These are phyloP conservation scores for Onychostruthus taczanowskii DNA, from an alignment of 2,113 vertebrate genomes.

Conservation along the genomic window DNA sequence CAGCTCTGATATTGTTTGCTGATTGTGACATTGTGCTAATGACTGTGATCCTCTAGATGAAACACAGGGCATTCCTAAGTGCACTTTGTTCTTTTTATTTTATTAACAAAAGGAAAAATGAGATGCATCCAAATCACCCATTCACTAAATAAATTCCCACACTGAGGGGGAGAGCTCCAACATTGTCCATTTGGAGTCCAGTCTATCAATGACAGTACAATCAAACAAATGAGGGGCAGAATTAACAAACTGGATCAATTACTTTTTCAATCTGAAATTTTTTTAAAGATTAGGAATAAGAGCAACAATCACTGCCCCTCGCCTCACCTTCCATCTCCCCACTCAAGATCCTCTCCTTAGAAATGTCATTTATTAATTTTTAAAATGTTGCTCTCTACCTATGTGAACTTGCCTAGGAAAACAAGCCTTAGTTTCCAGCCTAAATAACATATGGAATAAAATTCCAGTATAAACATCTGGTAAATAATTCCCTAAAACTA, in stretches of 20 bases:
- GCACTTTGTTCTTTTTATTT: neutral
- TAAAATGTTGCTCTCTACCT: neutral
- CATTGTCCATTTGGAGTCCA: neutral
- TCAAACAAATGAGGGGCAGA: fast-evolving
- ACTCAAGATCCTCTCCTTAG: neutral
- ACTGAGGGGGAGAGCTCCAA: neutral
- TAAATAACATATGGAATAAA: neutral
- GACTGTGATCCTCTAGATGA: neutral
- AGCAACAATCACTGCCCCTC: neutral
- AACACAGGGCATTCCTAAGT: neutral
- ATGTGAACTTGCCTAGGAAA: neutral
- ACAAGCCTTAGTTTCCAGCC: neutral
- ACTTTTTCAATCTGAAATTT: neutral
- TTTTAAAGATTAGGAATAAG: neutral
- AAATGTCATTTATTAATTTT: neutral
- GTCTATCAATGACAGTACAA: neutral
- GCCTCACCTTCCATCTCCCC: fast-evolving
- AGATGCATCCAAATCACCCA: neutral
- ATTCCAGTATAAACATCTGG: neutral
- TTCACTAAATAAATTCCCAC: neutral
- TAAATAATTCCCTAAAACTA: neutral
- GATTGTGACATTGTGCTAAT: neutral
- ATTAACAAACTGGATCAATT: neutral
- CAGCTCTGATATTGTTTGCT: neutral
- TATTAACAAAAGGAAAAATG: neutral